Conservation (phyloP, 2,888 invertebrate genomes). For the Conomelus anceps region DNA sequence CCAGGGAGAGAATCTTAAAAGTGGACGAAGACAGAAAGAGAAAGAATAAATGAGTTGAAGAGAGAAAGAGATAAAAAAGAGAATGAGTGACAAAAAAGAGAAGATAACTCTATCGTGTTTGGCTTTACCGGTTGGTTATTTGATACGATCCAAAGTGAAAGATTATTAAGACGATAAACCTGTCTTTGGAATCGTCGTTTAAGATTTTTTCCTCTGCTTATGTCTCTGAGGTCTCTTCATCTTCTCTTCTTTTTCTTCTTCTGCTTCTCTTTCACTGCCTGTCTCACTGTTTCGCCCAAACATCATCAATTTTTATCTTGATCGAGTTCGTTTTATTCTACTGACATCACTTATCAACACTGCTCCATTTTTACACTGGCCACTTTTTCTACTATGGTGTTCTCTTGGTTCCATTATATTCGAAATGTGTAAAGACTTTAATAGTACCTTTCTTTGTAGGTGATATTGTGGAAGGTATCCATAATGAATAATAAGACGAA, state of each 20-base stretch:
- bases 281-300: neutral
- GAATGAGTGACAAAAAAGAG: no score
- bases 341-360: neutral
- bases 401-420: neutral
- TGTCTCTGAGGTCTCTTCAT: neutral
- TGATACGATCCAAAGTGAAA: neutral
- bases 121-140: neutral
- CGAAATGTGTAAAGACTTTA: no score
- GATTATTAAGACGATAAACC: neutral
- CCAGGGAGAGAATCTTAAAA: no score
- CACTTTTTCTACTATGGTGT: neutral
- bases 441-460: no score
- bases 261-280: neutral
- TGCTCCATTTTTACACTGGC: neutral
- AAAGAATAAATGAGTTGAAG: no score
- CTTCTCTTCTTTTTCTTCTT: neutral
- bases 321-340: neutral
- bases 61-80: neutral
- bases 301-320: neutral
- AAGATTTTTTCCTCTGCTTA: neutral
- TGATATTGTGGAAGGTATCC: no score
- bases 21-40: neutral
- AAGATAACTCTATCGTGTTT: no score
- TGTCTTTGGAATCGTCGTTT: neutral
- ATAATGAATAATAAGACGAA: no score